These are phyloP conservation scores for Nasonia oneida DNA, from an alignment of 2,888 invertebrate species.

Conservation along the genomic window DNA sequence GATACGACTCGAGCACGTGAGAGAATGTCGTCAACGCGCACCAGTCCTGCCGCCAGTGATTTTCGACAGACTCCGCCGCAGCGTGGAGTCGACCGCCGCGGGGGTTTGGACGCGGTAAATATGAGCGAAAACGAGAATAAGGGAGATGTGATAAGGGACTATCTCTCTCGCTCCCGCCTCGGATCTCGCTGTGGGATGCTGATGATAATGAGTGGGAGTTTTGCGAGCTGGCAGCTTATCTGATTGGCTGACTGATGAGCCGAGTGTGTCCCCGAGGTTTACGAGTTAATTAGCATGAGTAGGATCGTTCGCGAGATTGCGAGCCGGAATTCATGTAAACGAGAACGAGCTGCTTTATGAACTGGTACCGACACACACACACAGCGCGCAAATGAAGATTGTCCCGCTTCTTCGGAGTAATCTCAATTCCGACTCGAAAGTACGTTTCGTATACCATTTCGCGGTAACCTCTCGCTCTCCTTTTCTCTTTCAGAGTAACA, in stretches of 20 bases:
- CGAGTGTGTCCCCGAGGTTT: background rate
- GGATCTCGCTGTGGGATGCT: background rate
- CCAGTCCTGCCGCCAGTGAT: constrained; percentile 54
- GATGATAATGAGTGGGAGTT: constrained; percentile 4
- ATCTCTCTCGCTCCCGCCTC: too few relatives aligned
- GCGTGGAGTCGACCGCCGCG: background rate
- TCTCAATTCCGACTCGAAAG: background rate
- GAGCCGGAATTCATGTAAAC: constrained; percentile 2
- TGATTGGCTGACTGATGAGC: constrained; percentile 2
- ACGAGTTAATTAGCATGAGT: constrained; percentile 3
- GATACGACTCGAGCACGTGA: constrained; percentile 76
- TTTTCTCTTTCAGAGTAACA: background rate
- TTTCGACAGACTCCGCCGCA: constrained; percentile 16
- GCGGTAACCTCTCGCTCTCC: background rate
- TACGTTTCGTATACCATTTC: background rate
- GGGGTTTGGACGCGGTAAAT: constrained; percentile 13
- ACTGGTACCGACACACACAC: too few relatives aligned
- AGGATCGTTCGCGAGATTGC: background rate
- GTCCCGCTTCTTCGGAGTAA: background rate
- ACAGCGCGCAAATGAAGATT: background rate
- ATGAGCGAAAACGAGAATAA: constrained; percentile 19
- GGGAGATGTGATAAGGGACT: background rate
- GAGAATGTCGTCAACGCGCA: constrained; percentile 76
- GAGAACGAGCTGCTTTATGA: background rate
- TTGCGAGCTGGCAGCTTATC: constrained; percentile 1